Conservation (phyloP, 2,888 invertebrate genomes). For the Homarus gammarus region DNA sequence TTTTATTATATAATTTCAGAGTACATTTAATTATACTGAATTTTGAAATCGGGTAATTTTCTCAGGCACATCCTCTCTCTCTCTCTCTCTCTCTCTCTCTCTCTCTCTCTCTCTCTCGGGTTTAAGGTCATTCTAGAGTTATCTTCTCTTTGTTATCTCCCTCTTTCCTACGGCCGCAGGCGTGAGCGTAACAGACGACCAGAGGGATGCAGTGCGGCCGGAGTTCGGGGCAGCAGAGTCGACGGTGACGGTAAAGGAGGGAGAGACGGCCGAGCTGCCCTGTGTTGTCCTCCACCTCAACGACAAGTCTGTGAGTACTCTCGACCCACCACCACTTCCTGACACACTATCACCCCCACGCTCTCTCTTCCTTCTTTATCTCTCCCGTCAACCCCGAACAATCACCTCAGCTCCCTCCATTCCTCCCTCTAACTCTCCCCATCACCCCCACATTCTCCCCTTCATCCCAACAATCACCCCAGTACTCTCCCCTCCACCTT, state of each 20-base stretch:
- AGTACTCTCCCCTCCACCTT: too few relatives aligned
- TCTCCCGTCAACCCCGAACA: neutral
- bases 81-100: too few relatives aligned
- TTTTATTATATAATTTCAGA: too few relatives aligned
- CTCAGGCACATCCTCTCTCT: too few relatives aligned
- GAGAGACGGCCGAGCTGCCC: conserved; percentile 59
- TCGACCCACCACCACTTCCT: neutral
- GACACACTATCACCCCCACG: neutral
- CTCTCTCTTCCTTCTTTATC: neutral
- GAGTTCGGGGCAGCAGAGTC: conserved; percentile 28
- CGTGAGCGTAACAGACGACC: conserved; percentile 31
- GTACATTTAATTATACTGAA: too few relatives aligned
- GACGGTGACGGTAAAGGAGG: conserved; percentile 53
- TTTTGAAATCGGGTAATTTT: too few relatives aligned
- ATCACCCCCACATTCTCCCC: too few relatives aligned
- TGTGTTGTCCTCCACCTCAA: conserved; percentile 65
- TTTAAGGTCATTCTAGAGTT: neutral
- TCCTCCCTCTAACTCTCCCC: too few relatives aligned
- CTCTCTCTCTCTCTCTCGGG: too few relatives aligned
- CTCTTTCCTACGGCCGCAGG: conserved; percentile 5
- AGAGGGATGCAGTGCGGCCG: conserved; percentile 17
- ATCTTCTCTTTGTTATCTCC: neutral
- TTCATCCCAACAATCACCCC: too few relatives aligned
- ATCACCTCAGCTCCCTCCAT: neutral
- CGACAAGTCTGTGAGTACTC: conserved; percentile 63